These are phyloP conservation scores for Saccostrea echinata DNA, from an alignment of 1,140 invertebrate species.

Conservation along the genomic window DNA sequence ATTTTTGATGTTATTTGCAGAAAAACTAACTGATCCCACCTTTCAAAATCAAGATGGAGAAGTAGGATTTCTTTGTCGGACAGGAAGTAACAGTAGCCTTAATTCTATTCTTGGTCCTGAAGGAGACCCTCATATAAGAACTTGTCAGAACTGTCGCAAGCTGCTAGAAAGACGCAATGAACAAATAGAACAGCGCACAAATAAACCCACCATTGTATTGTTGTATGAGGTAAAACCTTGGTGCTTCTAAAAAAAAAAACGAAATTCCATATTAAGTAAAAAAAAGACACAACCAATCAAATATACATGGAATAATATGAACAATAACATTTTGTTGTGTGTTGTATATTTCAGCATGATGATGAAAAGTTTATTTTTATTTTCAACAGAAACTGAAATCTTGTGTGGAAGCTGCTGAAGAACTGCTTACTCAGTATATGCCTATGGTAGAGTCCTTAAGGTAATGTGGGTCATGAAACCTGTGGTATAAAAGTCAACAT, in stretches of 20 bases:
- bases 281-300: no score
- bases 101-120: conserved; percentile 79
- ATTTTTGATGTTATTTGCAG: conserved; percentile 76
- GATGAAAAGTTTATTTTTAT: background rate
- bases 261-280: no score
- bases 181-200: conserved; percentile 89
- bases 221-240: conserved; percentile 86
- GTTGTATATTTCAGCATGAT: background rate
- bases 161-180: conserved; percentile 90
- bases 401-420: conserved; percentile 88
- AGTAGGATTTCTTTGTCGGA: conserved; percentile 73
- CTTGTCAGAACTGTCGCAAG: conserved; percentile 90
- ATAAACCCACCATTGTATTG: conserved; percentile 89
- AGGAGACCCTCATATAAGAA: conserved; percentile 86
- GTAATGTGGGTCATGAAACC: conserved; percentile 77
- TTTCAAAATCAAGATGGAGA: conserved; percentile 67
- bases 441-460: conserved; percentile 89
- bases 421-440: conserved; percentile 89
- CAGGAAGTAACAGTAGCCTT: conserved; percentile 77
- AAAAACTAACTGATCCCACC: conserved; percentile 84
- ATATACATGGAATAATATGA: no score
- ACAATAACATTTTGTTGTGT: background rate
- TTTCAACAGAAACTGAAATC: conserved; percentile 78
- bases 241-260: background rate
- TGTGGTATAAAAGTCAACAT: no score